Percentiles rank a stretch among this genome's conserved stretches.
Conservation (phyloP, 2,888 invertebrate genomes). For the Drosophila tanythrix region DNA sequence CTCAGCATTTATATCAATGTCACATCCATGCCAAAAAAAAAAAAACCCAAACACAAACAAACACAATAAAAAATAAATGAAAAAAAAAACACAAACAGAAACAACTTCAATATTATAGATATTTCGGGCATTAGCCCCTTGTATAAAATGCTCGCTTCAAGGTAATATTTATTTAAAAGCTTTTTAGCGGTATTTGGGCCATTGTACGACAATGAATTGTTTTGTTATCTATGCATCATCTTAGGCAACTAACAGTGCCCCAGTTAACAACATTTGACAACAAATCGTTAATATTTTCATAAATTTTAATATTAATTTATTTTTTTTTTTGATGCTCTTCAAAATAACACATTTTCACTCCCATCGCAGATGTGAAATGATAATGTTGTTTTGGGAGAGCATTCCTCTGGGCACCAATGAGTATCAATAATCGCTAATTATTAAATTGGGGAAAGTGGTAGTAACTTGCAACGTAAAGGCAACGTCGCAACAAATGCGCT, state of each 20-base stretch:
- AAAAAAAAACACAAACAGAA: constrained; percentile 10
- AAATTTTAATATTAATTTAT: not conserved
- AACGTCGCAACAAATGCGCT: constrained; percentile 82
- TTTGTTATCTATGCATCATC: constrained; percentile 22
- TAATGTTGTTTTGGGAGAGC: not conserved
- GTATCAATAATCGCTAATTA: not conserved
- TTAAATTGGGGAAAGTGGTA: constrained; percentile 5
- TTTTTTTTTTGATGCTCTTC: not conserved
- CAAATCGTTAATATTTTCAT: not conserved
- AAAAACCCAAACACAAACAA: not conserved
- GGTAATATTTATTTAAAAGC: constrained; percentile 52
- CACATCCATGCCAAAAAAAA: constrained; percentile 49
- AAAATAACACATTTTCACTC: not conserved
- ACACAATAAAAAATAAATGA: not conserved
- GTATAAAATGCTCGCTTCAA: constrained; percentile 53
- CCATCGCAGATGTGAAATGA: not conserved
- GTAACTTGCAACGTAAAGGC: constrained; percentile 48
- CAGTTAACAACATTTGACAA: not conserved
- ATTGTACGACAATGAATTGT: constrained; percentile 48
- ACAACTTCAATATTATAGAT: constrained; percentile 24
- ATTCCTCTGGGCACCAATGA: not conserved
- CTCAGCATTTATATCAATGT: constrained; percentile 75
- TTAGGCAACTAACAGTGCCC: constrained; percentile 19
- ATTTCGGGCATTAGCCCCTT: constrained; percentile 61
- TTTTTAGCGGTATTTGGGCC: constrained; percentile 45